Conservation (phyloP, 1,140 invertebrate genomes). For the Leucophenga varia region DNA sequence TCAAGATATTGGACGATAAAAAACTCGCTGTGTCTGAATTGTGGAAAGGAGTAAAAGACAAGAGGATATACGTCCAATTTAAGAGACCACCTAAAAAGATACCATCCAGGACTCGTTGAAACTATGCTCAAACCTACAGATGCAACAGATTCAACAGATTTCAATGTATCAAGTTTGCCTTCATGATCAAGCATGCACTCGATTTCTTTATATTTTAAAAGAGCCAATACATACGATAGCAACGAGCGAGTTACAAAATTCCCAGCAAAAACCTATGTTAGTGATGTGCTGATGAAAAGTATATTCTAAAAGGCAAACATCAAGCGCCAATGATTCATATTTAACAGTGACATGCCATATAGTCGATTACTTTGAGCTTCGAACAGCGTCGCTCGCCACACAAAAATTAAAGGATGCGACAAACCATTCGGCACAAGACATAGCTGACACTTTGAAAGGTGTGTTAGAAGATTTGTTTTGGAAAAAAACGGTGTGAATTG, state of each 20-base stretch:
- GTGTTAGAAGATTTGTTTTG: background rate
- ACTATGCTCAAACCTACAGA: too few relatives aligned
- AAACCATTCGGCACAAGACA: too few relatives aligned
- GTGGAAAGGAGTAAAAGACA: background rate
- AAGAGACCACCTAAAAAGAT: background rate
- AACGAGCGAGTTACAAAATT: background rate
- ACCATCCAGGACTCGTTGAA: too few relatives aligned
- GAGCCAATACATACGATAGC: background rate
- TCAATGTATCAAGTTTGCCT: too few relatives aligned
- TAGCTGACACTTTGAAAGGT: background rate
- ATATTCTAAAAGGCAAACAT: background rate
- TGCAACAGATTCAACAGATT: too few relatives aligned
- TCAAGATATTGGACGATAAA: background rate
- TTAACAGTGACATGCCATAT: background rate
- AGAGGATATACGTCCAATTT: background rate
- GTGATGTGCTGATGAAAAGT: background rate
- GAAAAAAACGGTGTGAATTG: too few relatives aligned
- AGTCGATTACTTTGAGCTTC: background rate
- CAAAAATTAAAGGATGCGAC: too few relatives aligned
- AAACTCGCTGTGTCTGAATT: background rate
- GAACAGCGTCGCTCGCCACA: background rate
- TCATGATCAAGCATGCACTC: background rate
- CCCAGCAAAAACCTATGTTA: background rate
- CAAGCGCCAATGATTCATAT: too few relatives aligned
- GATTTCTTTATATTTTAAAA: background rate